phyloP scores from a whole-genome alignment of 2,113 vertebrate species.

The Corydoras sp. region DNA sequence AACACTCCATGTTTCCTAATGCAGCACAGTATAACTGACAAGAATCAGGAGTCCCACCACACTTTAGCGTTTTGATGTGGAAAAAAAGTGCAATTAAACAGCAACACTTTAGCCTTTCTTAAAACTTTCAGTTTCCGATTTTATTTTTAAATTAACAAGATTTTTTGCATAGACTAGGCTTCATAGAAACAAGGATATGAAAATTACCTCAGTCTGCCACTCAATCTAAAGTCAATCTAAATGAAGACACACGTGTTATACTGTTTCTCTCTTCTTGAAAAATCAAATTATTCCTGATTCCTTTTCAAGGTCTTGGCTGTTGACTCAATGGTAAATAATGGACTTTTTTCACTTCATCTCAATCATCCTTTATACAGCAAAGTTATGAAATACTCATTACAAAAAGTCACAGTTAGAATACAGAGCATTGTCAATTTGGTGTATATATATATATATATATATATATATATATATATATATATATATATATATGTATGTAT shows the following conservation, averaged over 20 bases:
- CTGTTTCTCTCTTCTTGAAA: neutral
- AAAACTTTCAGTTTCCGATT: too few relatives aligned
- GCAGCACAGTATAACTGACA: too few relatives aligned
- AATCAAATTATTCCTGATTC: constrained; percentile 20
- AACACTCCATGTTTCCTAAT: too few relatives aligned
- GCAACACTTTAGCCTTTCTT: too few relatives aligned
- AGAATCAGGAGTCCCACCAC: neutral
- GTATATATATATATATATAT: too few relatives aligned
- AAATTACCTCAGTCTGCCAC: neutral
- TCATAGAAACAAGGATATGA: neutral
- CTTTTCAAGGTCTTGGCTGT: neutral
- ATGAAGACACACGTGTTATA: constrained; percentile 13
- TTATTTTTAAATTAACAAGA: too few relatives aligned
- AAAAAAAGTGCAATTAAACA: neutral
- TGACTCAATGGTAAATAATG: neutral
- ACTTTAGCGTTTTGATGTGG: neutral
- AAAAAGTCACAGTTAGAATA: constrained; percentile 16
- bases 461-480: too few relatives aligned
- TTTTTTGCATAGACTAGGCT: neutral
- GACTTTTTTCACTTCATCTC: neutral
- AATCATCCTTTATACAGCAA: constrained; percentile 10
- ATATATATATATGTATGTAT: too few relatives aligned
- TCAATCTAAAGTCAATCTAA: constrained; percentile 25
- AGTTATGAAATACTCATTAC: constrained; percentile 17
- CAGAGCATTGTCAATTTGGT: neutral